Base-by-base conservation (phyloP, 2,113 vertebrate genomes). In the Xenopus laevis region DNA sequence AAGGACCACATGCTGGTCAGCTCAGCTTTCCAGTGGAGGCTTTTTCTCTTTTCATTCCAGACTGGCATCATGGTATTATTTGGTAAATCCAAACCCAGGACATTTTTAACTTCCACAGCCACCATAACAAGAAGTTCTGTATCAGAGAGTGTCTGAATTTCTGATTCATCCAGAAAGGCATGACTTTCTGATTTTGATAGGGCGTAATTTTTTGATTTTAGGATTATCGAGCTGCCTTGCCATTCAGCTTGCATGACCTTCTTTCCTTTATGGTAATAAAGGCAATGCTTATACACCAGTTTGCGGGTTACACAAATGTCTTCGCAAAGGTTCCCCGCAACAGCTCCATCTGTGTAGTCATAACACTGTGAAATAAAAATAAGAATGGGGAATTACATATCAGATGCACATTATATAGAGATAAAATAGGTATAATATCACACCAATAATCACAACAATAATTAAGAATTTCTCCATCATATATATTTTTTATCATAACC, bases 231-330 rank as follows among this genome's bases (percentile, higher is more conserved):
- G 17, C 79, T 84, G 21, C 94, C 95, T 17, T 90, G 90, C 97
- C 97, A 98, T 47, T 87, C 90, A 0, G 95, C 96, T 81, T 94
- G 93, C 62, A 99, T 93, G 81, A 99, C 97, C 86, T 96, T 98
- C 86, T 99, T 99, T 50, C 97, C 97, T 13, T 92, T 89, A 79
- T 96, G 92, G 1, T 94, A 96, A 85, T 97, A 94, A 57, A 99
- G 94, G 66, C 97, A 98, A 79, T 91, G 91, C 63, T 85, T 92
- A 85, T 97, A 99, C 77, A 88, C 87, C 62, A 99, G 87, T 64
- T 81, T 87, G 47, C 90, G 86, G 0, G 83, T 86, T 68, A 92
- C 90, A 0, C 97, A 99, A 73, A 99, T 89, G 65, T 98, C 97
- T 84, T 95, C 92, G 7, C 97, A 99, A 78, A 98, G 89, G 82